These are phyloP conservation scores for Alsophila aescularia DNA, from an alignment of 2,888 invertebrate species.

Conservation along the genomic window DNA sequence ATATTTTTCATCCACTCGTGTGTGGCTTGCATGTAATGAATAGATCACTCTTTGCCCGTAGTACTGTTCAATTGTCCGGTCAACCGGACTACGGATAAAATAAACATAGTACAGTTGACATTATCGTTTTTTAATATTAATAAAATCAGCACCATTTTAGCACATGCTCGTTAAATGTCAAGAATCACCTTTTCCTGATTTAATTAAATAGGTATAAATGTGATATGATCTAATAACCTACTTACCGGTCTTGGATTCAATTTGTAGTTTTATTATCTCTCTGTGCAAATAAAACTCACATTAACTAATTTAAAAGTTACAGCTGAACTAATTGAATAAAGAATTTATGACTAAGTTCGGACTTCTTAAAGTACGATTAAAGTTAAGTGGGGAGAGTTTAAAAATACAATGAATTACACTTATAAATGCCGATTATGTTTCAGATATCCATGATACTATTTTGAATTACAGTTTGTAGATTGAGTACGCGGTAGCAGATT, in stretches of 20 bases:
- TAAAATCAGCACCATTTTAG: slow-evolving; percentile 3
- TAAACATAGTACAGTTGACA: too few species aligned
- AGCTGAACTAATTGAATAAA: neutral
- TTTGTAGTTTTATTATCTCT: neutral
- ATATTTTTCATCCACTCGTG: too few species aligned
- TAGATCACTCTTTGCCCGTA: too few species aligned
- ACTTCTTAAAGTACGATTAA: neutral
- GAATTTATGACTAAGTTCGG: neutral
- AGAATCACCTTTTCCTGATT: neutral
- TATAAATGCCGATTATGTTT: too few species aligned
- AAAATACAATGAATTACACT: too few species aligned
- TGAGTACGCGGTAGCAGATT: too few species aligned
- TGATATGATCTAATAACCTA: neutral
- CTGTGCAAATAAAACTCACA: neutral
- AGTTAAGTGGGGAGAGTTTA: neutral
- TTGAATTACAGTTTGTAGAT: too few species aligned
- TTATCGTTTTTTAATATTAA: neutral
- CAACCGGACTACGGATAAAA: neutral
- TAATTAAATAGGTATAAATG: neutral
- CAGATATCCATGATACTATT: too few species aligned
- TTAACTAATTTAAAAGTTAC: neutral
- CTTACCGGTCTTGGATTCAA: neutral
- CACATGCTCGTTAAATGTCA: slow-evolving; percentile 1
- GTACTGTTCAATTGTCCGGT: too few species aligned
- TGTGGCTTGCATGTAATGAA: too few species aligned